Conservation (phyloP, 37 sponge, comb jelly and placozoan species). For the Aplysina aerophoba region DNA sequence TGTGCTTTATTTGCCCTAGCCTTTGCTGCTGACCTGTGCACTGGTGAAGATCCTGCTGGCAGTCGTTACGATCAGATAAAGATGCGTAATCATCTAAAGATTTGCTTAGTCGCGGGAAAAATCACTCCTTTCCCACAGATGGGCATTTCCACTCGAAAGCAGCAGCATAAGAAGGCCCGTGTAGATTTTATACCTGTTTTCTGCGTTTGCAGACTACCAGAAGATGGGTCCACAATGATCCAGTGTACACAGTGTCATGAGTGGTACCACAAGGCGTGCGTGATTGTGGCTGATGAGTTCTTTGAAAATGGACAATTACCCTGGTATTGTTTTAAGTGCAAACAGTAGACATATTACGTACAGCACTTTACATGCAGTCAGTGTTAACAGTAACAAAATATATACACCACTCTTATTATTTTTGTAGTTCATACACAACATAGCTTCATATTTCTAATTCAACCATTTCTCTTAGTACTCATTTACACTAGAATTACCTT, state of each 20-base stretch:
- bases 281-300: conserved; percentile 8
- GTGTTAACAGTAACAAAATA: neutral
- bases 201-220: neutral
- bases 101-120: neutral
- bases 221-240: conserved; percentile 8
- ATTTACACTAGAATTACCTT: too few relatives aligned
- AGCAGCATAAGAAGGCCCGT: conserved; percentile 8
- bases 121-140: conserved; percentile 3
- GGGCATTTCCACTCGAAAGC: neutral
- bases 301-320: conserved; percentile 2
- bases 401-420: conserved; percentile 2
- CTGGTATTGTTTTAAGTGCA: neutral
- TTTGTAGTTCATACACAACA: neutral
- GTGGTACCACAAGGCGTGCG: neutral
- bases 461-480: too few relatives aligned
- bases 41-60: conserved; percentile 13
- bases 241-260: conserved; percentile 7
- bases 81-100: neutral
- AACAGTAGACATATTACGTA: neutral
- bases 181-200: neutral
- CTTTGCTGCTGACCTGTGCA: conserved; percentile 22
- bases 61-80: too few relatives aligned
- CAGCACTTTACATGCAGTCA: neutral
- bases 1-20: conserved; percentile 30
- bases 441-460: neutral